Evolutionary conservation across 2,113 vertebrate genomes (phyloP).

Genomic region (Gallinago paraguaiae): DNA sequence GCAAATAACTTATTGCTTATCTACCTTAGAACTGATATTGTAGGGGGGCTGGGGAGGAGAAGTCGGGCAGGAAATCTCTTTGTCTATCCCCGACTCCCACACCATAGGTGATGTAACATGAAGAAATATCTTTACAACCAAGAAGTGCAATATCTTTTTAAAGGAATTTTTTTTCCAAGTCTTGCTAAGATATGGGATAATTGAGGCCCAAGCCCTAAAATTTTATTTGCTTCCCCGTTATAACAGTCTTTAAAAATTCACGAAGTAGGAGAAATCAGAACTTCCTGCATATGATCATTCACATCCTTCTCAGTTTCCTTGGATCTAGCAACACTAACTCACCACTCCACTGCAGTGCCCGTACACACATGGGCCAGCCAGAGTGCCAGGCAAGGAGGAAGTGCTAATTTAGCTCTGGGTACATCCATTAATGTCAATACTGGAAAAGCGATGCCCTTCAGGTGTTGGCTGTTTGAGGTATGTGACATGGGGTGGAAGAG

Average conservation of each 20-base stretch:
- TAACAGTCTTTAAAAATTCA: background rate
- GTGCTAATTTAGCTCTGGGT: background rate
- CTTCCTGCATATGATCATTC: fast-evolving
- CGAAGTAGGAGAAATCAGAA: background rate
- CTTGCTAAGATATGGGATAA: background rate
- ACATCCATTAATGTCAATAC: background rate
- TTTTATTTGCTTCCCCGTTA: background rate
- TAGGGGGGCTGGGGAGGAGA: background rate
- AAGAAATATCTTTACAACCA: background rate
- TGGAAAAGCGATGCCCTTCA: background rate
- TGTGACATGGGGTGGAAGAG: background rate
- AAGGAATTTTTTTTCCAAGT: background rate
- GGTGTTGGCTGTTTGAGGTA: background rate
- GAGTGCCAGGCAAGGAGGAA: background rate
- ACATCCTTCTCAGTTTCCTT: background rate
- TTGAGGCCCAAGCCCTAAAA: background rate
- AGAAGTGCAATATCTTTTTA: background rate
- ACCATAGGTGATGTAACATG: background rate
- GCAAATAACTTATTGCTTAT: background rate
- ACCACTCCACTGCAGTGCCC: background rate
- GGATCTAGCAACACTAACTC: background rate
- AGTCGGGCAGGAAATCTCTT: fast-evolving
- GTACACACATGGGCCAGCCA: fast-evolving
- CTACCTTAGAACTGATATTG: background rate
- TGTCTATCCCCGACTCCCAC: background rate